phyloP scores from a whole-genome alignment of 2,888 invertebrate species.

The Disparrhopalites patrizii region DNA sequence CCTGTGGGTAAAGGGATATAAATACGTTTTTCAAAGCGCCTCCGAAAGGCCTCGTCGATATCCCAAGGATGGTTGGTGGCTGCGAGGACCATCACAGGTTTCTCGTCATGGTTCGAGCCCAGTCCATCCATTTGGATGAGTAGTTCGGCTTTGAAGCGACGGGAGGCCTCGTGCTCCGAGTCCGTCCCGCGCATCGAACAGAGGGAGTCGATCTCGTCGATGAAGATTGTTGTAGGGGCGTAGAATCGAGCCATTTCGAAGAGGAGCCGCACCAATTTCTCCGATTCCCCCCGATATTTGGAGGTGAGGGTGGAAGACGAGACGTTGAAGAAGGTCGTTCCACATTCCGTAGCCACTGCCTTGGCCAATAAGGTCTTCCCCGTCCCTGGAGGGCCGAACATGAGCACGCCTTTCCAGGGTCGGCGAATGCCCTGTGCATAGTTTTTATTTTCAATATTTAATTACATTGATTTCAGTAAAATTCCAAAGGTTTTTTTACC shows the following conservation, averaged over 20 bases:
- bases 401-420: slow-evolving; percentile 93
- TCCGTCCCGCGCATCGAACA: slow-evolving; percentile 93
- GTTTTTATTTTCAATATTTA: too few species aligned
- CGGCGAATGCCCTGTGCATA: slow-evolving; percentile 75
- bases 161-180: slow-evolving; percentile 94
- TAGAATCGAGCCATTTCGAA: slow-evolving; percentile 99
- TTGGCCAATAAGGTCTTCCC: slow-evolving; percentile 97
- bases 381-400: slow-evolving; percentile 64
- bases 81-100: slow-evolving; percentile 95
- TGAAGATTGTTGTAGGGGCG: slow-evolving; percentile 97
- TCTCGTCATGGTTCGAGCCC: slow-evolving; percentile 49
- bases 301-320: slow-evolving; percentile 98
- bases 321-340: slow-evolving; percentile 95
- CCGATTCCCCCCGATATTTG: slow-evolving; percentile 98
- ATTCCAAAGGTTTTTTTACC: too few species aligned
- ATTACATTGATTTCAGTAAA: too few species aligned
- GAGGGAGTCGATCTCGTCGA: slow-evolving; percentile 97
- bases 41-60: slow-evolving; percentile 91
- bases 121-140: slow-evolving; percentile 97
- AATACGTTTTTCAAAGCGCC: slow-evolving; percentile 93
- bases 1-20: slow-evolving; percentile 94
- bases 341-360: slow-evolving; percentile 97
- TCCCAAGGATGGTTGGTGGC: slow-evolving; percentile 99
- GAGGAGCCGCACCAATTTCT: slow-evolving; percentile 90
- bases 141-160: slow-evolving; percentile 94